Conservation (phyloP, 2,888 invertebrate genomes). For the Ennomos erosarius region DNA sequence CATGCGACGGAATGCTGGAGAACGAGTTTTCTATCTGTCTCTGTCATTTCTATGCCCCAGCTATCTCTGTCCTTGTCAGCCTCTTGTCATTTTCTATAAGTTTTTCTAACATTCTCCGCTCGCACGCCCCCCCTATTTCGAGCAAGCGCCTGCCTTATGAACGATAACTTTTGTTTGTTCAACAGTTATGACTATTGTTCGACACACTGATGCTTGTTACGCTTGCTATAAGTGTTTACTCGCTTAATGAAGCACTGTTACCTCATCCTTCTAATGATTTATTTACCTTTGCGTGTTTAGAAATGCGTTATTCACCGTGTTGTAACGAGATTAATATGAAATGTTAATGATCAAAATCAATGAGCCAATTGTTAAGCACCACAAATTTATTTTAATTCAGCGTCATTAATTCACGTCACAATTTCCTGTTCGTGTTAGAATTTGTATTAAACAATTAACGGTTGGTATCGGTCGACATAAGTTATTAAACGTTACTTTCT, state of each 20-base stretch:
- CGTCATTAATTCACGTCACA: constrained; percentile 41
- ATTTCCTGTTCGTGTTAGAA: constrained; percentile 40
- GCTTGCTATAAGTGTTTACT: constrained; percentile 74
- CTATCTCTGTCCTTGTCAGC: constrained; percentile 74
- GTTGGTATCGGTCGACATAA: constrained; percentile 49
- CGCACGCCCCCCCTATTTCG: constrained; percentile 77
- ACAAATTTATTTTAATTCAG: constrained; percentile 37
- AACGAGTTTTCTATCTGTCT: constrained; percentile 82
- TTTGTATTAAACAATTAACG: constrained; percentile 49
- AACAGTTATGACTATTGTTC: constrained; percentile 80
- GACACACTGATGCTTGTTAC: constrained; percentile 79
- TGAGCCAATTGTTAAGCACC: constrained; percentile 30
- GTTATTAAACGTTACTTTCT: constrained; percentile 44
- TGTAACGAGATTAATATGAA: constrained; percentile 27
- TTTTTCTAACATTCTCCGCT: constrained; percentile 83
- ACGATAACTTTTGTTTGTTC: constrained; percentile 79
- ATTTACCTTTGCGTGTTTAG: constrained; percentile 34
- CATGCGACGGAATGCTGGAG: constrained; percentile 83
- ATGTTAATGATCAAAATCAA: constrained; percentile 30
- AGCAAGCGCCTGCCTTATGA: constrained; percentile 72
- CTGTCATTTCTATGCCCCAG: constrained; percentile 69
- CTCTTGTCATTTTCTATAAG: constrained; percentile 85
- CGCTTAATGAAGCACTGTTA: constrained; percentile 73
- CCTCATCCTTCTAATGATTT: constrained; percentile 60
- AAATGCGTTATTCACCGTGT: constrained; percentile 19